Conservation (phyloP, 2,888 invertebrate genomes). For the Beris morrisii region DNA sequence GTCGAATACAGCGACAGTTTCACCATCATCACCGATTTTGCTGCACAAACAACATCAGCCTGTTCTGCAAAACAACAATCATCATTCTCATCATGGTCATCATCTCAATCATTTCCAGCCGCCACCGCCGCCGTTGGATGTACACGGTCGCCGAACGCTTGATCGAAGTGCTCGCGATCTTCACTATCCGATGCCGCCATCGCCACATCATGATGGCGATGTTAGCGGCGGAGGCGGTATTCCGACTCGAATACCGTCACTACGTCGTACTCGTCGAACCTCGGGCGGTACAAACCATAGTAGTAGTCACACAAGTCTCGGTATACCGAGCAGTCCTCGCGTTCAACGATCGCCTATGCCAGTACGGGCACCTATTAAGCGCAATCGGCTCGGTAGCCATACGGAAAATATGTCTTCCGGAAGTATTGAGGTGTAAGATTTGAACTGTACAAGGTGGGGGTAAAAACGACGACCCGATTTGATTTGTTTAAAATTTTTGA, state of each 20-base stretch:
- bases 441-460: neutral
- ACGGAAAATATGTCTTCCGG: slow-evolving; percentile 56
- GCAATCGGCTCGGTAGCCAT: slow-evolving; percentile 55
- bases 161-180: slow-evolving; percentile 52
- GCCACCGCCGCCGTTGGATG: slow-evolving; percentile 48
- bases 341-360: slow-evolving; percentile 56
- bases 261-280: slow-evolving; percentile 51
- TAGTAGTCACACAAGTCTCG: slow-evolving; percentile 43
- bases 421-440: slow-evolving; percentile 54
- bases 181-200: slow-evolving; percentile 40
- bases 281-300: slow-evolving; percentile 48
- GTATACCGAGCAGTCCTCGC: slow-evolving; percentile 53
- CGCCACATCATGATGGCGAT: slow-evolving; percentile 6
- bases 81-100: slow-evolving; percentile 25
- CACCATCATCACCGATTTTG: slow-evolving; percentile 49
- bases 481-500: neutral
- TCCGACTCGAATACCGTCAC: slow-evolving; percentile 50
- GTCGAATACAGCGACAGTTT: slow-evolving; percentile 42
- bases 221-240: slow-evolving; percentile 17
- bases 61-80: slow-evolving; percentile 16
- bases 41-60: slow-evolving; percentile 41
- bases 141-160: slow-evolving; percentile 49
- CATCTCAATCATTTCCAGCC: slow-evolving; percentile 36
- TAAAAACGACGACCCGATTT: neutral
- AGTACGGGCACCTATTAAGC: slow-evolving; percentile 50